These are phyloP conservation scores for Cyanistes caeruleus DNA, from an alignment of 2,113 vertebrate species.

Conservation along the genomic window DNA sequence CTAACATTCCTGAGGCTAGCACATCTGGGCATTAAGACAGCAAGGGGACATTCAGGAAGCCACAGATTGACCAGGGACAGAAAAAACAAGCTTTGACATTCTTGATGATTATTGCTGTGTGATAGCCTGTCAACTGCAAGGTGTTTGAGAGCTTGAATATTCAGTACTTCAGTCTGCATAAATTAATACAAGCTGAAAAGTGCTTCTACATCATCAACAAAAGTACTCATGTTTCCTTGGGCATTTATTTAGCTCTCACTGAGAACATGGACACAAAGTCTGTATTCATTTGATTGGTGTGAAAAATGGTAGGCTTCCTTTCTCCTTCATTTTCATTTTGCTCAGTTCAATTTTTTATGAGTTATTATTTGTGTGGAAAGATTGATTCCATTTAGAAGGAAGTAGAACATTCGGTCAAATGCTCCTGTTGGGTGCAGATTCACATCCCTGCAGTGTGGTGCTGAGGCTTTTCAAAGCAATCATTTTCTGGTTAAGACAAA, in stretches of 20 bases:
- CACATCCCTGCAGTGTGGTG: background rate
- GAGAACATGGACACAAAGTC: background rate
- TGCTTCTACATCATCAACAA: background rate
- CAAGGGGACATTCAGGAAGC: background rate
- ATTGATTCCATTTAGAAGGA: background rate
- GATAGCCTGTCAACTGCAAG: background rate
- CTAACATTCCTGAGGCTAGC: background rate
- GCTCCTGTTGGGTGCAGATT: background rate
- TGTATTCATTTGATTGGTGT: background rate
- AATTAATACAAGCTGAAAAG: background rate
- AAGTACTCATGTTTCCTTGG: background rate
- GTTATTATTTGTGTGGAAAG: background rate
- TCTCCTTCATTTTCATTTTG: background rate
- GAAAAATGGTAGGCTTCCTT: background rate
- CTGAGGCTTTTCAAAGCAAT: background rate
- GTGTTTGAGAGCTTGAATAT: background rate
- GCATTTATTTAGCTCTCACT: background rate
- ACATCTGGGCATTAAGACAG: background rate
- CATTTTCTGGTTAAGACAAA: background rate
- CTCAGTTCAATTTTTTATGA: conserved; percentile 7
- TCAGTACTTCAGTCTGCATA: background rate
- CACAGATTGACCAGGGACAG: background rate
- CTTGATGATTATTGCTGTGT: background rate
- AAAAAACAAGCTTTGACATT: background rate
- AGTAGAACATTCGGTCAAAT: background rate